Evolutionary conservation across 23 tunicate genomes (phyloP).

Genomic region (Diplosoma virens): DNA sequence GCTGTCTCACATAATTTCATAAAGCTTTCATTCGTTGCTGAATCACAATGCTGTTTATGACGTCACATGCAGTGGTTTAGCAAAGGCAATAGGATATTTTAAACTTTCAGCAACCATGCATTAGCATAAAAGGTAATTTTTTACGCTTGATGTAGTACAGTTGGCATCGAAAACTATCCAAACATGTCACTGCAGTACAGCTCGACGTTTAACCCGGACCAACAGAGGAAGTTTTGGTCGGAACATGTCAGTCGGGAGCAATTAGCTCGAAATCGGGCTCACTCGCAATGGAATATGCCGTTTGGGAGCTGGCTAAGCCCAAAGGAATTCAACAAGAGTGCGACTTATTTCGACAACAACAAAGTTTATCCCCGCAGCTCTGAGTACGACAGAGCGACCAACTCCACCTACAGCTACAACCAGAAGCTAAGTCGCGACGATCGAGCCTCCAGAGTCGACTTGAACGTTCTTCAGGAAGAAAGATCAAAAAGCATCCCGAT

Average conservation of each 20-base stretch:
- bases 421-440: conserved; percentile 76
- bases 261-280: conserved; percentile 18
- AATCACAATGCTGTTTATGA: too few relatives aligned
- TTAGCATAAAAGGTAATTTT: too few relatives aligned
- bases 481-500: conserved; percentile 44
- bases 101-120: too few relatives aligned
- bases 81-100: too few relatives aligned
- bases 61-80: too few relatives aligned
- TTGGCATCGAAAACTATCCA: too few relatives aligned
- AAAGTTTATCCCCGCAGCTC: conserved; percentile 47
- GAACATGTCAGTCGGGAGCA: conserved; percentile 52
- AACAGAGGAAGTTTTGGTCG: conserved; percentile 55
- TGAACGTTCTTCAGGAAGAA: conserved; percentile 65
- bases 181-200: too few relatives aligned
- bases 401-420: conserved; percentile 53
- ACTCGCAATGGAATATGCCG: conserved; percentile 44
- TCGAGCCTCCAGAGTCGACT: conserved; percentile 55
- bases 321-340: conserved; percentile 10
- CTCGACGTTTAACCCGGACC: conserved; percentile 55
- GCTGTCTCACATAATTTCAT: too few relatives aligned
- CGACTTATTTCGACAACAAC: conserved; percentile 69
- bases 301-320: conserved; percentile 56
- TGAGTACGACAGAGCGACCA: conserved; percentile 59
- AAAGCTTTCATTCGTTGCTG: too few relatives aligned
- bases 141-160: too few relatives aligned